Percentiles rank a stretch among this genome's conserved stretches.
phyloP scores from a whole-genome alignment of 1,140 invertebrate genomes.

The Ruditapes philippinarum region DNA sequence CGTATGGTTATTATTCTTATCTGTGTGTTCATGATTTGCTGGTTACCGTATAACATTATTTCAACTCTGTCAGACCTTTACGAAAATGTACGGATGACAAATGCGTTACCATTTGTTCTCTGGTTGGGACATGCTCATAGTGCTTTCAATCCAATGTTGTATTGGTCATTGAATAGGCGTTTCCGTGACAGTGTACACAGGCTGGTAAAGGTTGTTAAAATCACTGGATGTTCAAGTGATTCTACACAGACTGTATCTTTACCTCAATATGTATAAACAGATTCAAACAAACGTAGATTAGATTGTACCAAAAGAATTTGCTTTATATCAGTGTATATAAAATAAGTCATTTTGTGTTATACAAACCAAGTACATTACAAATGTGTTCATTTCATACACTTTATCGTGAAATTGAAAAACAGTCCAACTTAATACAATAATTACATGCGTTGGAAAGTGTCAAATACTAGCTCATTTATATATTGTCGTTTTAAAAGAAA shows the following conservation, averaged over 20 bases:
- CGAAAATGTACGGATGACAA: constrained; percentile 77
- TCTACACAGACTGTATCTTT: constrained; percentile 43
- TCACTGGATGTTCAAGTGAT: constrained; percentile 44
- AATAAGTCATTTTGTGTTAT: no score
- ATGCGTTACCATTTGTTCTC: constrained; percentile 88
- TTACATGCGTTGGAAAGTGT: no score
- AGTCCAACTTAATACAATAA: no score
- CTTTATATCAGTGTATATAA: no score
- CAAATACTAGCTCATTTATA: no score
- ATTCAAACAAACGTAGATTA: no score
- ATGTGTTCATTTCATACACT: no score
- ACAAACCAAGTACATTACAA: no score
- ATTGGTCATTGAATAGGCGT: constrained; percentile 92
- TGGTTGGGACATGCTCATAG: constrained; percentile 93
- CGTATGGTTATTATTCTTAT: constrained; percentile 97
- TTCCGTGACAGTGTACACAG: constrained; percentile 77
- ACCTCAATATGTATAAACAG: constrained; percentile 66
- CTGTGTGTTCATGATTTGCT: constrained; percentile 97
- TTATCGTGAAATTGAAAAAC: no score
- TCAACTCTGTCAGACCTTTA: constrained; percentile 90
- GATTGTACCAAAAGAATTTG: no score
- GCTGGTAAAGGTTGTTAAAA: constrained; percentile 68
- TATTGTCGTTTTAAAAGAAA: no score
- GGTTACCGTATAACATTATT: constrained; percentile 94
- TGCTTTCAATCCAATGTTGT: constrained; percentile 92